Percentiles rank a stretch among this genome's conserved stretches.
phyloP scores from a whole-genome alignment of 2,113 vertebrate genomes.

The Pachypanchax playfairii region DNA sequence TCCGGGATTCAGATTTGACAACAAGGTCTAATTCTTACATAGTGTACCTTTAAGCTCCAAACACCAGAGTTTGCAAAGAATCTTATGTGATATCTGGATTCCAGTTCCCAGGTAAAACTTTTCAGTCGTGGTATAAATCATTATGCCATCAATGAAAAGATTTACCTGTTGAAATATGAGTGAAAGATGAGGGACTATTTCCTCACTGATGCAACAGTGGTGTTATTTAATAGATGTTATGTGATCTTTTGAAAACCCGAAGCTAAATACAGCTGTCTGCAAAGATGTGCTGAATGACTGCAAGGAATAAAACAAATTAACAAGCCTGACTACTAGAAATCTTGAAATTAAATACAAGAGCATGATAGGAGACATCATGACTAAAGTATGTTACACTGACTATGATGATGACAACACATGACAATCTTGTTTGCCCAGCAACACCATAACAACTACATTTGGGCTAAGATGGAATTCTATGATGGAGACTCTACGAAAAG shows the following conservation, averaged over 20 bases:
- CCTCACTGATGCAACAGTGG: too few relatives aligned
- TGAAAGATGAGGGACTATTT: too few relatives aligned
- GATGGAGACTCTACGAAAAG: slow-evolving; percentile 34
- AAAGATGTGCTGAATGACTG: slow-evolving; percentile 54
- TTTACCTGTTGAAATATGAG: too few relatives aligned
- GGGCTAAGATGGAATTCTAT: slow-evolving; percentile 11
- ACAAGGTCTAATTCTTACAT: too few relatives aligned
- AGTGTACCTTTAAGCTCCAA: too few relatives aligned
- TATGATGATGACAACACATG: slow-evolving; percentile 39
- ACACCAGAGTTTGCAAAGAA: too few relatives aligned
- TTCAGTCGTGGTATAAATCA: too few relatives aligned
- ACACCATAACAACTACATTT: slow-evolving; percentile 22
- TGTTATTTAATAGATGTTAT: slow-evolving; percentile 16
- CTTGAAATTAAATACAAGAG: slow-evolving; percentile 55
- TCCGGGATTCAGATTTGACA: too few relatives aligned
- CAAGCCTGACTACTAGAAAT: slow-evolving; percentile 52
- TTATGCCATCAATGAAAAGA: too few relatives aligned
- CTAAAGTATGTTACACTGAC: slow-evolving; percentile 33
- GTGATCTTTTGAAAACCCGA: slow-evolving; percentile 38
- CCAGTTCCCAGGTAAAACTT: too few relatives aligned
- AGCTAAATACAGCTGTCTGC: slow-evolving; percentile 49
- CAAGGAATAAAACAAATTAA: slow-evolving; percentile 41
- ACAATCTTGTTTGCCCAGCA: slow-evolving; percentile 28
- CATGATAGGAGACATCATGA: slow-evolving; percentile 25
- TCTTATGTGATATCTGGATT: too few relatives aligned